A percentile compares a stretch with the other conserved stretches of the same genome.
Evolutionary conservation across 2,113 vertebrate species (phyloP).

Genomic region (Myodes glareolus): DNA sequence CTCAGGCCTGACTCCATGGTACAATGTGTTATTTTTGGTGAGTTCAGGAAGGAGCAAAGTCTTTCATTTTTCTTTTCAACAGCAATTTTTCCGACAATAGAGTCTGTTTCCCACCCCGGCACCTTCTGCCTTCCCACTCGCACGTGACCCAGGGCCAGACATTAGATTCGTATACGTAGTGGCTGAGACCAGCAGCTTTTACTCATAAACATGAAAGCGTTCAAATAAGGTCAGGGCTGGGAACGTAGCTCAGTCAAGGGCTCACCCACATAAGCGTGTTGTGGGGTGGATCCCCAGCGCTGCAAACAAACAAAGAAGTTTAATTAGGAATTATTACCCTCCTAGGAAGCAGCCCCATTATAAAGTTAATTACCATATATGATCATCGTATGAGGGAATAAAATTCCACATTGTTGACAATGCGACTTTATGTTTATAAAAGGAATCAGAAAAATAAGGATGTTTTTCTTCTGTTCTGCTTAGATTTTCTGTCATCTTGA

Average conservation of each 20-base stretch:
- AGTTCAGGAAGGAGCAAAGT: constrained; percentile 1
- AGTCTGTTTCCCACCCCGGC: neutral
- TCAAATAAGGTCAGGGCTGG: neutral
- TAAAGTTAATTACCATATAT: constrained; percentile 1
- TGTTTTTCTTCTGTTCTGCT: neutral
- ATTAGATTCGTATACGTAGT: neutral
- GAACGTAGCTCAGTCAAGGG: neutral
- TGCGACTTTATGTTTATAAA: constrained; percentile 11
- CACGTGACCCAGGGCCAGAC: neutral
- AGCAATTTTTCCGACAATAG: constrained; percentile 15
- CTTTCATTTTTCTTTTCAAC: neutral
- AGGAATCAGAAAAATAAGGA: constrained; percentile 33
- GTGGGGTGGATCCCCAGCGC: too few relatives aligned
- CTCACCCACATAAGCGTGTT: neutral
- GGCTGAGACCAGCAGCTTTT: constrained; percentile 5
- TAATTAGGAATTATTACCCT: neutral
- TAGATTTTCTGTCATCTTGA: neutral
- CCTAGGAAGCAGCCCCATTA: neutral
- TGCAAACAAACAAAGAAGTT: neutral
- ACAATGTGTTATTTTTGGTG: neutral
- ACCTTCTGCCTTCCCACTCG: neutral
- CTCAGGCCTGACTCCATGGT: neutral
- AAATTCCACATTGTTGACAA: constrained; percentile 24
- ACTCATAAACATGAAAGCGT: constrained; percentile 4
- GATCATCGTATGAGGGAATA: constrained; percentile 42